Base-by-base conservation (phyloP, 1,140 invertebrate species). In the Pissodes strobi region DNA sequence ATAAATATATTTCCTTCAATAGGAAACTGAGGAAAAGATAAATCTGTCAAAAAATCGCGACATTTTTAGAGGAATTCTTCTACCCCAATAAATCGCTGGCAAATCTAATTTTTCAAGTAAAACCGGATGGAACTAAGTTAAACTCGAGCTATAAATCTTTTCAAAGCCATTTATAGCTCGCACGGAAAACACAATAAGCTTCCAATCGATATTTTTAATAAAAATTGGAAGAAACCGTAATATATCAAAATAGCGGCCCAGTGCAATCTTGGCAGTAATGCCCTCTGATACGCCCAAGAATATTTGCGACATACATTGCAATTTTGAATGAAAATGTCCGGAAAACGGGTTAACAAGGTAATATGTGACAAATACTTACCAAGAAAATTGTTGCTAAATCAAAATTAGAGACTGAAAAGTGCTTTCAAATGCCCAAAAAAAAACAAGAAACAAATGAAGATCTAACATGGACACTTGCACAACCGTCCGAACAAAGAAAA, bases 201-300 rank as follows among this genome's bases (percentile, higher is more conserved):
- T 19, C 23, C 46, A 59, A 65, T 65, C 63, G 63, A 65, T 59
- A 65, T 65, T 65, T 65, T 65, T 59, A 65, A 65, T 65, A 65
- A 65, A 65, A 65, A 65, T 59, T 59, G 55, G 19, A 58, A 58
- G 63, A 59, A 65, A 51, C 55, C n/a, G 23, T 53, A 59, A 65
- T 65, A 65, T 65, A 65, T 65, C 63, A 65, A 65, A 65, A 51
- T 25, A 65, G 53, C 48, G 63, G 51, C 45, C 51, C 51, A 48
- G 22, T 41, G 15, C 15, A 46, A 22, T 55, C 51, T 25, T 53
- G 5, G 13, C 27, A 27, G 19, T 23, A 18, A 46, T 63, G 22
- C 38, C 34, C 13, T 46, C 13, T 43, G 45, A 64, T 49, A 64
- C 62, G 62, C 62, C 62, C 62, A 45, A 52, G 43, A 57, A 63